Percentiles rank a stretch among this genome's conserved stretches.
Conservation (phyloP, 2,113 vertebrate species). For the Lepus europaeus region DNA sequence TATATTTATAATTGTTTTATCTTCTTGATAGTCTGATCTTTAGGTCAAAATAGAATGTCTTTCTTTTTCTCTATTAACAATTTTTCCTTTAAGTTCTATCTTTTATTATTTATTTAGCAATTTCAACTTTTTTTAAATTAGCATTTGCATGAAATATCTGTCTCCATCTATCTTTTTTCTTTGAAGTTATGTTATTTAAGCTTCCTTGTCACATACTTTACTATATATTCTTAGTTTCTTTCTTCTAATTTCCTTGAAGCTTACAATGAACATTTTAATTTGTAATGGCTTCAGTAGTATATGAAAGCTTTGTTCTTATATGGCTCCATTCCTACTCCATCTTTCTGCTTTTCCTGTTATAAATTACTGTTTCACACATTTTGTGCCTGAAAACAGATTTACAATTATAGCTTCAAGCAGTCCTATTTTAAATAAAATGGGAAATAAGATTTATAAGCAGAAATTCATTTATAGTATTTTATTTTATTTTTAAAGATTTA, state of each 20-base stretch:
- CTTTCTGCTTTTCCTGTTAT: background rate
- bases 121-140: background rate
- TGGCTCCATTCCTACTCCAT: background rate
- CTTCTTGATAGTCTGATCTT: background rate
- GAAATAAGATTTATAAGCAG: background rate
- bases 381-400: background rate
- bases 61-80: background rate
- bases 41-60: background rate
- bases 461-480: background rate
- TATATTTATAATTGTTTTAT: background rate
- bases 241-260: background rate
- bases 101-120: background rate
- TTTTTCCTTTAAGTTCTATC: background rate
- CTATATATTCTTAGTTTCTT: background rate
- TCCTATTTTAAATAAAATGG: background rate
- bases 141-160: background rate
- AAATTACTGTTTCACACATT: background rate
- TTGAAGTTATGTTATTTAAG: background rate
- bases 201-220: background rate
- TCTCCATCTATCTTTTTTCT: background rate
- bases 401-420: background rate
- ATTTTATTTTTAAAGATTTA: no score
- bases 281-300: background rate
- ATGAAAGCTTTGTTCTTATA: background rate
- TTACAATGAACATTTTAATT: background rate